These are phyloP conservation scores for Tridacna crocea DNA, from an alignment of 2,888 invertebrate species.

Conservation along the genomic window DNA sequence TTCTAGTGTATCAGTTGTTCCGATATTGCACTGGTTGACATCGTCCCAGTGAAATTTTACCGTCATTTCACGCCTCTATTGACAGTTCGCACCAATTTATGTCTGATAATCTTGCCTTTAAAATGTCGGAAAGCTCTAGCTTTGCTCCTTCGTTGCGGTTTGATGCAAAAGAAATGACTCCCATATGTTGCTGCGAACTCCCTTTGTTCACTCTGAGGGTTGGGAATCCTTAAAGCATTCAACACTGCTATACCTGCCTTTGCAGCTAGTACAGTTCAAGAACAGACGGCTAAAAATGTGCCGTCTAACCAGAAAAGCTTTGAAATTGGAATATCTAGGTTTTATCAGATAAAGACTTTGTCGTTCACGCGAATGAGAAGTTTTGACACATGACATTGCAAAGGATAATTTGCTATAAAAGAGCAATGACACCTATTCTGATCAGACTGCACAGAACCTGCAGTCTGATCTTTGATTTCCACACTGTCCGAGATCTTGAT, in stretches of 20 bases:
- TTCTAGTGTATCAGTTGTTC: too few relatives aligned
- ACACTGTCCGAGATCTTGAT: too few relatives aligned
- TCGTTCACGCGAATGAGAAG: not conserved
- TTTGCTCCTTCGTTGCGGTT: conserved; percentile 12
- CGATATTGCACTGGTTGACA: conserved; percentile 31
- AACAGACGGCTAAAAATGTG: too few relatives aligned
- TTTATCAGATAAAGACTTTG: too few relatives aligned
- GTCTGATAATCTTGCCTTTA: conserved; percentile 36
- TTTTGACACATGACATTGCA: not conserved
- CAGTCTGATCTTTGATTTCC: too few relatives aligned
- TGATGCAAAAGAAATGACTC: conserved; percentile 9
- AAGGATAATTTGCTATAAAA: not conserved
- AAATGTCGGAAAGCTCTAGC: conserved; percentile 5
- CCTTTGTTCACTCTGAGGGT: too few relatives aligned
- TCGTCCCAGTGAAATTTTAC: conserved; percentile 42
- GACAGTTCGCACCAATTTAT: conserved; percentile 57
- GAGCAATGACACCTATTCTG: not conserved
- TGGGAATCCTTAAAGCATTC: too few relatives aligned
- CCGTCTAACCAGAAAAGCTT: too few relatives aligned
- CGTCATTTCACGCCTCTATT: conserved; percentile 31
- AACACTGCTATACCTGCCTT: too few relatives aligned
- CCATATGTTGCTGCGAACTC: not conserved
- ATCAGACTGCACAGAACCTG: too few relatives aligned
- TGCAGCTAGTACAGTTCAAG: too few relatives aligned
- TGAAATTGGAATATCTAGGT: too few relatives aligned